A percentile compares a stretch with the other conserved stretches of the same genome.
These are phyloP conservation scores for Lasioglossum leucozonium DNA, from an alignment of 2,888 invertebrate species.

Conservation along the genomic window DNA sequence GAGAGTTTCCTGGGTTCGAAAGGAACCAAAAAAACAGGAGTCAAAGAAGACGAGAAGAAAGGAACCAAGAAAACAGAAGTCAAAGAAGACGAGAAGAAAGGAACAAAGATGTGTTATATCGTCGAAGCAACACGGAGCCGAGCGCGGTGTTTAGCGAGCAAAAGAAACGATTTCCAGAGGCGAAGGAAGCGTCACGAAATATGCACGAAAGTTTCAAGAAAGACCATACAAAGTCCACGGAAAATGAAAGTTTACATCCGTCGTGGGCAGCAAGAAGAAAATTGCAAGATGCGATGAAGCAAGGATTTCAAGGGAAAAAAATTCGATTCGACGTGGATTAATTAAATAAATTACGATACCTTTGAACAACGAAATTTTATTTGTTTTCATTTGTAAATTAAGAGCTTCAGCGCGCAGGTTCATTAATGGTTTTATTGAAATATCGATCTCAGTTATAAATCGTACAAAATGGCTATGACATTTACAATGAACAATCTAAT, in stretches of 20 bases:
- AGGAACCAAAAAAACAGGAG: not conserved
- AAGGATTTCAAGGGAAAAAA: conserved; percentile 82
- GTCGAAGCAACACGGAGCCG: not conserved
- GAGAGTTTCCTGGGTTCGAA: not conserved
- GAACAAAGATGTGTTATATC: not conserved
- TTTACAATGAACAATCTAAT: not conserved
- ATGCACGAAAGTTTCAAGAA: not conserved
- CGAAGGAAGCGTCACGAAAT: not conserved
- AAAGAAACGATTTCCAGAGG: not conserved
- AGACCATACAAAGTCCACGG: not conserved
- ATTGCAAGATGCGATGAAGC: conserved; percentile 78
- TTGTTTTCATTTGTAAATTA: not conserved
- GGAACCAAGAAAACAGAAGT: not conserved
- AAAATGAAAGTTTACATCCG: conserved; percentile 77
- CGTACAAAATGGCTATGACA: conserved; percentile 25
- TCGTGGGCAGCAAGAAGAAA: conserved; percentile 83
- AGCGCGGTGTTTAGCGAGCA: not conserved
- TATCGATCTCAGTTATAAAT: conserved; percentile 11
- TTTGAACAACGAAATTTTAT: not conserved
- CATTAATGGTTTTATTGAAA: conserved; percentile 10
- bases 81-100: not conserved
- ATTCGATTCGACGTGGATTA: conserved; percentile 78
- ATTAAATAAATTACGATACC: not conserved
- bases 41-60: not conserved
- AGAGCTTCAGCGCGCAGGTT: not conserved